phyloP scores from a whole-genome alignment of 2,113 vertebrate species.

The Lagenorhynchus albirostris region DNA sequence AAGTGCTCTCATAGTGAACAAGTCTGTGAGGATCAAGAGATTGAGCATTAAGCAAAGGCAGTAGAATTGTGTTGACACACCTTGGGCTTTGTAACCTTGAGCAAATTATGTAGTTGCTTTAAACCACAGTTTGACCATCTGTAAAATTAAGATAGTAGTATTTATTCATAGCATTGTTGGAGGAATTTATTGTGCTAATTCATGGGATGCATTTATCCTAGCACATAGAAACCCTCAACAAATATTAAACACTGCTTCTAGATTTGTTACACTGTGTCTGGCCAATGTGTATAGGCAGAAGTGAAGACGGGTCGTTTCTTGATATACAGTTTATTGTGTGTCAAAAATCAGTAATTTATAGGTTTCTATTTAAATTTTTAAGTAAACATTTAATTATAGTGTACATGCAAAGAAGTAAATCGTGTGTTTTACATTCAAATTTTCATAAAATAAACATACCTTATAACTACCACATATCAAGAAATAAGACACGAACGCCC shows the following conservation, averaged over 20 bases:
- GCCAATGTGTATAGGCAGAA: not conserved
- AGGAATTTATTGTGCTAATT: not conserved
- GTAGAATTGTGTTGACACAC: not conserved
- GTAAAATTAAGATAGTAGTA: not conserved
- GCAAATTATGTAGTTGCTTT: not conserved
- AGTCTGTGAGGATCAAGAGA: not conserved
- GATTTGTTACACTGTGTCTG: not conserved
- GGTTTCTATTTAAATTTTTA: not conserved
- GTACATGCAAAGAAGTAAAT: not conserved
- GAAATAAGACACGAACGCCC: not conserved
- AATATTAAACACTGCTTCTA: not conserved
- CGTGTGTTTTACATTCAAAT: not conserved
- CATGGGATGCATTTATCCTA: not conserved
- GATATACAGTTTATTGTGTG: not conserved
- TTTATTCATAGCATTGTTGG: not conserved
- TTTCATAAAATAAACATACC: not conserved
- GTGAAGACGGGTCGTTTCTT: not conserved
- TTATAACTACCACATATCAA: not conserved
- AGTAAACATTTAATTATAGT: not conserved
- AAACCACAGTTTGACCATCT: not conserved
- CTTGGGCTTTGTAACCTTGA: not conserved
- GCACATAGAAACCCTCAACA: not conserved
- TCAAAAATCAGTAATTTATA: not conserved
- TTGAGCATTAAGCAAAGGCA: not conserved
- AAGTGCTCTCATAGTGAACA: not conserved